Percentiles rank a stretch among this genome's conserved stretches.
Evolutionary conservation across 2,113 vertebrate genomes (phyloP).

Genomic region (Platysteira castanea): DNA sequence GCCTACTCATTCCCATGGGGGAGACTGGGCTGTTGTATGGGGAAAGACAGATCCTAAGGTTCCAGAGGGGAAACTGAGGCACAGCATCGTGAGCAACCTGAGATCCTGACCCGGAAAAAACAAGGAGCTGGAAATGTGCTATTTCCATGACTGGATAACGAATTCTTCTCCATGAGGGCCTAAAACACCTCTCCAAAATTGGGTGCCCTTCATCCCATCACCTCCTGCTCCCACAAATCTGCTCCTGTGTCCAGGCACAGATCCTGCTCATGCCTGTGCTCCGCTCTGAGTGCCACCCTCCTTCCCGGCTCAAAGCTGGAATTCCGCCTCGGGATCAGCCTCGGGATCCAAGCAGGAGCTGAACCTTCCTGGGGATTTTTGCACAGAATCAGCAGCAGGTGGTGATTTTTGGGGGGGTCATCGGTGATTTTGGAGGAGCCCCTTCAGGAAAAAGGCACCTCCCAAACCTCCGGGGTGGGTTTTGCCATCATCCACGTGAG

Average conservation of each 20-base stretch:
- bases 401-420: neutral
- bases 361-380: neutral
- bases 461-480: neutral
- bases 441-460: neutral
- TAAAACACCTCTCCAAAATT: neutral
- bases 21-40: rapidly evolving
- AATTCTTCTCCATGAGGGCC: neutral
- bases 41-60: neutral
- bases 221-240: neutral
- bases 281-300: neutral
- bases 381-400: rapidly evolving
- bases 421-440: neutral
- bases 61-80: neutral
- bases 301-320: neutral
- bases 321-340: rapidly evolving
- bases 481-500: neutral
- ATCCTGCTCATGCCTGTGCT: neutral
- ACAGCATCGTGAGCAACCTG: rapidly evolving
- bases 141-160: rapidly evolving
- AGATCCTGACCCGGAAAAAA: neutral
- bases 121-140: neutral
- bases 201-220: neutral
- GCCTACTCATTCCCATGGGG: rapidly evolving
- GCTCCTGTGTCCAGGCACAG: rapidly evolving
- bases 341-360: neutral